Evolutionary conservation across 1,140 invertebrate genomes (phyloP).

Genomic region (Oncopodura yosiiana): DNA sequence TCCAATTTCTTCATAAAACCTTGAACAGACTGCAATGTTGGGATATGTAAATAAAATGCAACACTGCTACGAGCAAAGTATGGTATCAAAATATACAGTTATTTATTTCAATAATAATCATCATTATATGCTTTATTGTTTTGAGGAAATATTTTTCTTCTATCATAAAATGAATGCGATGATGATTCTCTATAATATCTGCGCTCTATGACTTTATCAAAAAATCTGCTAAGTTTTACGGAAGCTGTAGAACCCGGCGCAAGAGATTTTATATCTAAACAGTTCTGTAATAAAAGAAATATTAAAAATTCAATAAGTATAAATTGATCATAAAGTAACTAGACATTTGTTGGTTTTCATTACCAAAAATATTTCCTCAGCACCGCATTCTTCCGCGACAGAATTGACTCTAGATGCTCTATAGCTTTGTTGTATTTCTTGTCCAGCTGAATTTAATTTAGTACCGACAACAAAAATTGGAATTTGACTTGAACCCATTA

Average conservation of each 20-base stretch:
- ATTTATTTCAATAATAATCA: slow-evolving; percentile 4
- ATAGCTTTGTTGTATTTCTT: slow-evolving; percentile 55
- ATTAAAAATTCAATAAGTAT: slow-evolving; percentile 5
- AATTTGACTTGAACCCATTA: slow-evolving; percentile 70
- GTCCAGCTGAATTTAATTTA: slow-evolving; percentile 74
- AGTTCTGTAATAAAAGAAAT: slow-evolving; percentile 49
- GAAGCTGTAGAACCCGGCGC: slow-evolving; percentile 85
- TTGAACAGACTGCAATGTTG: too few relatives aligned
- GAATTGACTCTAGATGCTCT: slow-evolving; percentile 53
- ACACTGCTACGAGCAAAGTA: too few relatives aligned
- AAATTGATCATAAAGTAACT: not conserved
- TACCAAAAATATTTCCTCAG: slow-evolving; percentile 82
- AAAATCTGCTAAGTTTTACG: slow-evolving; percentile 84
- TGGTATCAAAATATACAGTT: too few relatives aligned
- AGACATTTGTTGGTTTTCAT: not conserved
- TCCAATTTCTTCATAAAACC: too few relatives aligned
- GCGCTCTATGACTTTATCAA: slow-evolving; percentile 66
- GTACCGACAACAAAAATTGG: slow-evolving; percentile 89
- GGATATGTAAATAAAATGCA: too few relatives aligned
- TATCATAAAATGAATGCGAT: slow-evolving; percentile 24
- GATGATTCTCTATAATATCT: slow-evolving; percentile 31
- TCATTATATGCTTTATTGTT: slow-evolving; percentile 7
- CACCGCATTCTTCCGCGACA: slow-evolving; percentile 81
- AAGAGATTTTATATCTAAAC: slow-evolving; percentile 64
- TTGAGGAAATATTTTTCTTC: slow-evolving; percentile 18